phyloP scores from a whole-genome alignment of 1,140 invertebrate genomes.

The Macrobrachium rosenbergii region DNA sequence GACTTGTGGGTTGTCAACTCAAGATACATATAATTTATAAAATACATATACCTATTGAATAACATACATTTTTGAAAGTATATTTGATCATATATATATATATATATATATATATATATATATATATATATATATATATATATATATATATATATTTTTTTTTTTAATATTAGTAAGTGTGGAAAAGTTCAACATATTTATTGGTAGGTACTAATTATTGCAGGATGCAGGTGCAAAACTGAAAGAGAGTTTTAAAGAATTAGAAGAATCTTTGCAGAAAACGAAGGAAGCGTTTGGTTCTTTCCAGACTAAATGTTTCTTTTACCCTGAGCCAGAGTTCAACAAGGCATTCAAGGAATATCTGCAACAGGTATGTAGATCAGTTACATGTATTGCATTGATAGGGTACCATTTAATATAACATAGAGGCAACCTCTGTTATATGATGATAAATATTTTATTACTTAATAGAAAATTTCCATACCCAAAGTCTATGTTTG shows the following conservation, averaged over 20 bases:
- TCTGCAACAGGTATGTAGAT: slow-evolving; percentile 31
- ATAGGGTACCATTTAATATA: not conserved
- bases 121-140: too few species aligned
- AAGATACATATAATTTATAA: too few species aligned
- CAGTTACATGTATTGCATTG: not conserved
- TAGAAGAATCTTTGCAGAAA: slow-evolving; percentile 18
- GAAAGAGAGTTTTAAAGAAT: slow-evolving; percentile 2
- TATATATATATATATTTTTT: not conserved
- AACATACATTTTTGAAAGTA: too few species aligned
- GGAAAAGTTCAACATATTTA: not conserved
- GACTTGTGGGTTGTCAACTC: too few species aligned
- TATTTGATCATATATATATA: too few species aligned
- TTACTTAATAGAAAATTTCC: too few species aligned
- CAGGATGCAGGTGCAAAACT: slow-evolving; percentile 32
- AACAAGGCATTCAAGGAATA: slow-evolving; percentile 30
- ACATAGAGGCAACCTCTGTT: too few species aligned
- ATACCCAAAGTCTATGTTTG: too few species aligned
- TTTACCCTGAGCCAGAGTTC: slow-evolving; percentile 39
- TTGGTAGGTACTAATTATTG: slow-evolving; percentile 1
- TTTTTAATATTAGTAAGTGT: not conserved
- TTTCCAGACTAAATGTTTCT: slow-evolving; percentile 40
- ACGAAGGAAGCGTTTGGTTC: slow-evolving; percentile 25
- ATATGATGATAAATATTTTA: too few species aligned
- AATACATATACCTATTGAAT: too few species aligned
- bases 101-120: too few species aligned